A percentile compares a stretch with the other conserved stretches of the same genome.
These are phyloP conservation scores for Eleutherodactylus coqui DNA, from an alignment of 2,797 vertebrate genomes.

Conservation along the genomic window DNA sequence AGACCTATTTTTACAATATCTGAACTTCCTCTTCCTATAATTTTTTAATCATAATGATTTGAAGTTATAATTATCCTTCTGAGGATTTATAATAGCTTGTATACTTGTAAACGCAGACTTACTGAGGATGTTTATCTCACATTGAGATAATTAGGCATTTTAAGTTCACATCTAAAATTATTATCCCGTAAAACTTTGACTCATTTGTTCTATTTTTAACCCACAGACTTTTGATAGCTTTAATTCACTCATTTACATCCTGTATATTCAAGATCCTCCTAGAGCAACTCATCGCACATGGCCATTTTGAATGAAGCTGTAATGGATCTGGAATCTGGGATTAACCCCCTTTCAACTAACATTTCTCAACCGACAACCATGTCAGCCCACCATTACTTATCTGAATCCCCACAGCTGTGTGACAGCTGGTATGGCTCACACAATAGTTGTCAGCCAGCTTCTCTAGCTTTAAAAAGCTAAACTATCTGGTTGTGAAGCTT, in stretches of 20 bases:
- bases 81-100: not conserved
- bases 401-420: too few relatives aligned
- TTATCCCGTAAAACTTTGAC: not conserved
- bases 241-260: not conserved
- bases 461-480: too few relatives aligned
- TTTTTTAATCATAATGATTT: slow-evolving; percentile 13
- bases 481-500: too few relatives aligned
- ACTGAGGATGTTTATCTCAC: slow-evolving; percentile 11
- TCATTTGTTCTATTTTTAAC: not conserved
- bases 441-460: too few relatives aligned
- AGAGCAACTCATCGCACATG: not conserved
- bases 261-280: not conserved
- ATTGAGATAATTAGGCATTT: slow-evolving; percentile 2
- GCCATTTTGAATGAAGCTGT: not conserved
- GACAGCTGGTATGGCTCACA: too few relatives aligned
- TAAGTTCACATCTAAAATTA: slow-evolving; percentile 21
- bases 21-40: not conserved
- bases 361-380: too few relatives aligned
- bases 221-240: not conserved
- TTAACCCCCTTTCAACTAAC: too few relatives aligned
- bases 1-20: not conserved
- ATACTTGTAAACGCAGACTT: not conserved
- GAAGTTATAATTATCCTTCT: not conserved
- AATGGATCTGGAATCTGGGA: too few relatives aligned
- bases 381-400: too few relatives aligned